Evolutionary conservation across 2,113 vertebrate genomes (phyloP), one percentile per base, ranked within the genome.

Genomic region (Pygoscelis adeliae): DNA sequence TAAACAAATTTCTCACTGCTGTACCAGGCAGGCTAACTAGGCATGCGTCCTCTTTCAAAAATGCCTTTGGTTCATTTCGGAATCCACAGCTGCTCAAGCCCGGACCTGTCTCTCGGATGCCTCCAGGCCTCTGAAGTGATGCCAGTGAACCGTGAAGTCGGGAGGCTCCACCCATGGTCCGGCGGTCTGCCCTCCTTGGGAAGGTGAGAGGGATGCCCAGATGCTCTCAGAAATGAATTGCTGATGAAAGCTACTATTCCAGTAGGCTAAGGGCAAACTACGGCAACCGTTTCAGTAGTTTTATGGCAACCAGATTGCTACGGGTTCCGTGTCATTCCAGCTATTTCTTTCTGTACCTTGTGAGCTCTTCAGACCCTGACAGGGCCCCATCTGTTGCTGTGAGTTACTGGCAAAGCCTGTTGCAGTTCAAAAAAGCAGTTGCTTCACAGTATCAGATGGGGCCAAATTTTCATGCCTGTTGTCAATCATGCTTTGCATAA

Each of bases 281-380:
- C 2, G 22, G 36, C 42, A 18, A 10, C 12, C 0, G 2, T 42
- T 58, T 17, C 30, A 11, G 59, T 2, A 3, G 52, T 11, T 73
- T 14, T 18, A 10, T 3, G 50, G 50, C 17, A 4, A 15, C 18
- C 23, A 9, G 42, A 1, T 36, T 12, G 22, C 20, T 11, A 9
- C 0, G 29, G 87, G 82, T 2, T 26, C 5, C 1, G 42, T 30
- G 18, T 21, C 7, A 0, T 11, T 58, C 53, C 15, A 4, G 63
- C 6, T 47, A 16, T 11, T 52, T 17, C 58, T 55, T 38, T 10
- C 55, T 10, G 26, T 19, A 12, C 78, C 69, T 25, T 9, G 30
- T 10, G 50, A 71, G 83, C 62, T 21, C 23, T 27, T 67, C 72
- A 26, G 0, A 36, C 71, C 82, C 67, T 34, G 67, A 23, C 42